Base-by-base conservation (phyloP, 2,888 invertebrate species). In the Dryocosmus kuriphilus region DNA sequence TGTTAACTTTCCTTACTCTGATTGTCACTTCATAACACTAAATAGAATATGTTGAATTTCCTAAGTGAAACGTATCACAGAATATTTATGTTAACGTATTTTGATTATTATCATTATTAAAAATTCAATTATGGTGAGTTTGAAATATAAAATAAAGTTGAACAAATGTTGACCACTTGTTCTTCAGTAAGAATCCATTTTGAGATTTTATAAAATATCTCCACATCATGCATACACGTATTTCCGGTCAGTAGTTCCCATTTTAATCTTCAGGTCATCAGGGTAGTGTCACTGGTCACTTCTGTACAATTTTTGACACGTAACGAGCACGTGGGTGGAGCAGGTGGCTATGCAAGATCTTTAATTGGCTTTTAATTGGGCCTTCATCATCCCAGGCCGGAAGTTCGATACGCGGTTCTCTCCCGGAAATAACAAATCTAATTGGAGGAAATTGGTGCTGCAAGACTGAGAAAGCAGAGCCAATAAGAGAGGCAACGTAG, bases 401-500 rank as follows among this genome's bases (percentile, higher is more conserved):
- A 38, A 32, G 38, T 30, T 32, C 2, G 35, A 65, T 32, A 38
- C 65, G 32, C 32, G n/a, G 65, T 22, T 32, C 35, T 3, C 32
- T 22, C 4, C 1, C 65, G 38, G 65, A 65, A 65, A 32, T 65
- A 38, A 38, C n/a, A 38, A 32, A 38, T n/a, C 65, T 65, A 6
- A 32, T 65, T 65, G 38, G n/a, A 32, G n/a, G 19, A 65, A 65
- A 2, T 55, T 9, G 9, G n/a, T 22, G 8, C n/a, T 22, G 38
- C 9, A n/a, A 32, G 19, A 65, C 74, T 30, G 61, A 62, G 32
- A 27, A 22, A n/a, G 22, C 9, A 65, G 1, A 22, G 65, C 9
- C n/a, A 30, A 38, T 32, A 38, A 65, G 57, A 74, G 32, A 77
- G 65, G 14, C 65, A 4, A 74, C 22, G 65, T 75, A 74, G 60